A percentile compares a stretch with the other conserved stretches of the same genome.
phyloP scores from a whole-genome alignment of 1,140 invertebrate species.

The Trichonephila inaurata region DNA sequence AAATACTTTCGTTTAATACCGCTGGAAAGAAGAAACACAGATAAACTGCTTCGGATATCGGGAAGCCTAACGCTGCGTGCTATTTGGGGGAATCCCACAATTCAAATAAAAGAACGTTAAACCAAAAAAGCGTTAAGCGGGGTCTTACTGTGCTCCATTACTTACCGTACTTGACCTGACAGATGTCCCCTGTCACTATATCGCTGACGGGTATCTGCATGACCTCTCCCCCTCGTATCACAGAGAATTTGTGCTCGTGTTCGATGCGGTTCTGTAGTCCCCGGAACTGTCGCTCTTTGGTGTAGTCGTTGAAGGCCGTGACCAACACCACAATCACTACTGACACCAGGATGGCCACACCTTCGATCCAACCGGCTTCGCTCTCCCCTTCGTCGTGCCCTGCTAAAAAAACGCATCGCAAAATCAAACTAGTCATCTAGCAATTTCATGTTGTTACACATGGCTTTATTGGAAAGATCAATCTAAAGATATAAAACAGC shows the following conservation, averaged over 20 bases:
- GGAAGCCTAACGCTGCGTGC: too few relatives aligned
- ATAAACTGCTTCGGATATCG: too few relatives aligned
- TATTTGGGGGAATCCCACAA: too few relatives aligned
- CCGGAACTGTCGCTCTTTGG: slow-evolving; percentile 98
- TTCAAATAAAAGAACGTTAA: too few relatives aligned
- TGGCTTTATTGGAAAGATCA: too few relatives aligned
- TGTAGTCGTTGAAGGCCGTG: slow-evolving; percentile 99
- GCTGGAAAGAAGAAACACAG: too few relatives aligned
- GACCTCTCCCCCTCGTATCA: slow-evolving; percentile 95
- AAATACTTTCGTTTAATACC: too few relatives aligned
- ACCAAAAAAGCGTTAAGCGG: too few relatives aligned
- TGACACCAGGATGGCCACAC: slow-evolving; percentile 97
- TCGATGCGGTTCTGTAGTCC: slow-evolving; percentile 99
- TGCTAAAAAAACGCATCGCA: not conserved
- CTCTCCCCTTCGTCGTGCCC: slow-evolving; percentile 88
- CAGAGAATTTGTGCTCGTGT: slow-evolving; percentile 98
- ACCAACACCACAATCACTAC: slow-evolving; percentile 99
- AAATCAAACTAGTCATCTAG: too few relatives aligned
- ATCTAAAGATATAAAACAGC: too few relatives aligned
- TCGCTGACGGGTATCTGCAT: slow-evolving; percentile 97
- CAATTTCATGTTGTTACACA: too few relatives aligned
- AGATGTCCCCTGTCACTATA: slow-evolving; percentile 99
- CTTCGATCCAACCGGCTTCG: slow-evolving; percentile 98
- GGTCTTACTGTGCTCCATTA: too few relatives aligned
- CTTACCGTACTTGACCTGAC: slow-evolving; percentile 94